Evolutionary conservation across 92 coral and sea anemone species (phyloP), one percentile per base, ranked within the genome.

Genomic region (Paramuricea clavata): DNA sequence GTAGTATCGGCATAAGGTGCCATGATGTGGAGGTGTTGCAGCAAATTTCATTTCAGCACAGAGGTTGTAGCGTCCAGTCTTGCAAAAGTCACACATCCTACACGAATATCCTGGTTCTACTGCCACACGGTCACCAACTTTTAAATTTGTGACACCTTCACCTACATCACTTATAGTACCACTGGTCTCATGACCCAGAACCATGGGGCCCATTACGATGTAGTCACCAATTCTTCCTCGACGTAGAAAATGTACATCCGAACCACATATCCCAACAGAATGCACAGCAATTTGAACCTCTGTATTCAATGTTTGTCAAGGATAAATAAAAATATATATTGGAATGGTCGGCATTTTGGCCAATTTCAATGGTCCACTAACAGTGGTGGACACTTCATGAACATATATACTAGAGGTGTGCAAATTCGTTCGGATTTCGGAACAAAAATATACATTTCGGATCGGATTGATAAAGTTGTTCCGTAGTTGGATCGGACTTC

Each of bases 261-360:
- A 96, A 39, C 99, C 98, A 94, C 98, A 95, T 69, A 95, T 95
- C 17, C 98, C 98, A 59, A 95, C 98, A 56, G 95, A 91, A 54
- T 95, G 94, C 94, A 95, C 95, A 8, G 93, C 50, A 61, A 95
- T 86, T 83, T 95, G 98, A 10, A 95, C 98, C 86, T 95, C 98
- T 95, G 62, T 21, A 10, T 54, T 47, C 1, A 47, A 47, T 47
- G 54, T 10, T 2, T n/a, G n/a, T n/a, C n/a, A n/a, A n/a, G n/a
- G n/a, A n/a, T n/a, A n/a, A n/a, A n/a, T n/a, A n/a, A n/a, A n/a
- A n/a, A n/a, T n/a, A n/a, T n/a, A n/a, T n/a, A n/a, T n/a, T n/a
- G n/a, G n/a, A n/a, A n/a, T n/a, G n/a, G n/a, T n/a, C n/a, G n/a
- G n/a, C n/a, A n/a, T n/a, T n/a, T n/a, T n/a, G n/a, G n/a, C n/a